Base-by-base conservation (phyloP, 2,797 vertebrate species). In the Lerista edwardsae region DNA sequence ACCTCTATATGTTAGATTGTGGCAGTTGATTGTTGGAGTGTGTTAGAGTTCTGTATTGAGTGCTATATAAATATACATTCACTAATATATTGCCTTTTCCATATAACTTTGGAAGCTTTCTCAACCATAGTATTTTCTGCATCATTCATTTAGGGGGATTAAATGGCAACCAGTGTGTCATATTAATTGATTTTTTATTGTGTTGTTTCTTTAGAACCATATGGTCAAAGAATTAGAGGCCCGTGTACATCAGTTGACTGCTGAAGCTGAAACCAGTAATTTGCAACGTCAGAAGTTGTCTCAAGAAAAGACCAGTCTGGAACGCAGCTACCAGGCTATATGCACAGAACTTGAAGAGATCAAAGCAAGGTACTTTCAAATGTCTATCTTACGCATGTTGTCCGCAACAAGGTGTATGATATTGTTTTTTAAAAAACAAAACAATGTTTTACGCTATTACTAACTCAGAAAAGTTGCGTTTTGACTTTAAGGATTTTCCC, bases 281-380 rank as follows among this genome's bases (percentile, higher is more conserved):
- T 69, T 93, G 7, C 96, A 98, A 71, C 95, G 94, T 31, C 97
- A 98, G 88, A 98, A 95, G 89, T 92, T 98, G 78, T 96, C 93
- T 55, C 97, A 98, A 87, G 98, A 99, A 90, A 99, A 98, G 94
- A 78, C 89, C 5, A 96, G 98, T 90, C 91, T 97, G 86, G 98
- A 99, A 80, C 94, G 97, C 86, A 95, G 94, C 25, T 95, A 97
- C 82, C 96, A 96, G 90, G 95, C 84, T 29, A 95, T 91, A 31
- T 93, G 95, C 12, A 91, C 90, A 7, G 97, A 99, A 80, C 95
- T 99, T 55, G 97, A 98, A 94, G 98, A 98, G 83, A 89, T 97
- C 65, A 97, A 94, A 78, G 47, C 87, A 41, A 96, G 96, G 96
- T 97, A 95, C 65, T 80, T 34, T 67, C 31, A 27, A 1, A 8